A percentile compares a stretch with the other conserved stretches of the same genome.
Conservation (phyloP, 2,888 invertebrate genomes). For the Antheraea yamamai region DNA sequence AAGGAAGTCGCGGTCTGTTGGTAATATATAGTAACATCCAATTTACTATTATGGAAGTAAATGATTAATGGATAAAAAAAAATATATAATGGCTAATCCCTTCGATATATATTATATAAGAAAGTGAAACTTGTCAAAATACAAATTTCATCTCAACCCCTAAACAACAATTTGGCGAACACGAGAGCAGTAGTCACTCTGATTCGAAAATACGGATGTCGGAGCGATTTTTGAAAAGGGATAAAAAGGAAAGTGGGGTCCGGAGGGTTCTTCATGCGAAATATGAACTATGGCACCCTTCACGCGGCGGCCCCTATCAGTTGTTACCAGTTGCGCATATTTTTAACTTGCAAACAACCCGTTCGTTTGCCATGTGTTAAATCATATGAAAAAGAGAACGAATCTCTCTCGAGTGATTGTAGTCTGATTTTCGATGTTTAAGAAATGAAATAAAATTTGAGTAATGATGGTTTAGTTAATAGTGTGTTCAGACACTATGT, state of each 20-base stretch:
- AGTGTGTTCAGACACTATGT: too few relatives aligned
- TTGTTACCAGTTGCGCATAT: slow-evolving; percentile 78
- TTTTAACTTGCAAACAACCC: slow-evolving; percentile 61
- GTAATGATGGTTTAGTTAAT: background rate
- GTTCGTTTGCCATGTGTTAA: slow-evolving; percentile 44
- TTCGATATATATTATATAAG: background rate
- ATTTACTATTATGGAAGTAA: background rate
- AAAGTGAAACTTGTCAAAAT: background rate
- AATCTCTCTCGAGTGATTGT: background rate
- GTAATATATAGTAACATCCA: background rate
- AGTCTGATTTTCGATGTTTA: background rate
- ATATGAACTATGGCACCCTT: slow-evolving; percentile 69
- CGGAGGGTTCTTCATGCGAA: slow-evolving; percentile 62
- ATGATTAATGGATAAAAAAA: too few relatives aligned
- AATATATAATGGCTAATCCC: background rate
- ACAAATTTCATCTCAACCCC: slow-evolving; percentile 12
- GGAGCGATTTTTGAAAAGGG: slow-evolving; percentile 75
- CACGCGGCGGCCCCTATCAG: slow-evolving; percentile 61
- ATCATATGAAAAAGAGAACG: slow-evolving; percentile 35
- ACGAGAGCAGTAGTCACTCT: slow-evolving; percentile 70
- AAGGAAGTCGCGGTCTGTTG: too few relatives aligned
- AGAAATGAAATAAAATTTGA: background rate
- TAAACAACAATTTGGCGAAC: slow-evolving; percentile 56
- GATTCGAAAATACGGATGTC: slow-evolving; percentile 63
- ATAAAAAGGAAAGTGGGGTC: slow-evolving; percentile 70